Conservation (phyloP, 2,888 invertebrate species). For the Diarsia mendica region DNA sequence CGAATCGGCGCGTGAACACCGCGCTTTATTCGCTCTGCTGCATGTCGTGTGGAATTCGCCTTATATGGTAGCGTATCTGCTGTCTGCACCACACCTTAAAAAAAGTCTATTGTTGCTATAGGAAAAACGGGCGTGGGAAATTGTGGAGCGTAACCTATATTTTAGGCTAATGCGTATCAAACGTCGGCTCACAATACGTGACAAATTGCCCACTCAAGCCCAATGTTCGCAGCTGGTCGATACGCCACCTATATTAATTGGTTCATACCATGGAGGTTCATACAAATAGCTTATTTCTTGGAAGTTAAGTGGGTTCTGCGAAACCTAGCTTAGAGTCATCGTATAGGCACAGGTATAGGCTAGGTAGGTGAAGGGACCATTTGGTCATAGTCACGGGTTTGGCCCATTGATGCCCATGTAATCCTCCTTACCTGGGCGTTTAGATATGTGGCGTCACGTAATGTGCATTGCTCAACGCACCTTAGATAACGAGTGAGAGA, state of each 20-base stretch:
- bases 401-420: neutral
- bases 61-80: constrained; percentile 80
- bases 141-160: constrained; percentile 76
- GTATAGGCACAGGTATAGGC: too few species aligned
- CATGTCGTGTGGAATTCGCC: constrained; percentile 82
- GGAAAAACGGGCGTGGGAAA: constrained; percentile 79
- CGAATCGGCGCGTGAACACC: constrained; percentile 71
- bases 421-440: neutral
- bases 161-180: constrained; percentile 64
- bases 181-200: constrained; percentile 48
- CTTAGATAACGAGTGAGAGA: neutral
- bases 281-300: constrained; percentile 4
- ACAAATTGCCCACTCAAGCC: constrained; percentile 50
- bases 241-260: constrained; percentile 1
- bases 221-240: constrained; percentile 29
- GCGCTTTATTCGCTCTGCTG: constrained; percentile 77
- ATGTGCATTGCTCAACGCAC: neutral
- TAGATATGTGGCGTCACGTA: neutral
- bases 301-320: constrained; percentile 6
- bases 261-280: too few species aligned
- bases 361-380: neutral
- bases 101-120: constrained; percentile 68
- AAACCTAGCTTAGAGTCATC: neutral
- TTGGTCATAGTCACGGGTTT: neutral
- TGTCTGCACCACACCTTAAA: constrained; percentile 71